Conservation (phyloP, 2,888 invertebrate species). For the Parascotia fuliginaria region DNA sequence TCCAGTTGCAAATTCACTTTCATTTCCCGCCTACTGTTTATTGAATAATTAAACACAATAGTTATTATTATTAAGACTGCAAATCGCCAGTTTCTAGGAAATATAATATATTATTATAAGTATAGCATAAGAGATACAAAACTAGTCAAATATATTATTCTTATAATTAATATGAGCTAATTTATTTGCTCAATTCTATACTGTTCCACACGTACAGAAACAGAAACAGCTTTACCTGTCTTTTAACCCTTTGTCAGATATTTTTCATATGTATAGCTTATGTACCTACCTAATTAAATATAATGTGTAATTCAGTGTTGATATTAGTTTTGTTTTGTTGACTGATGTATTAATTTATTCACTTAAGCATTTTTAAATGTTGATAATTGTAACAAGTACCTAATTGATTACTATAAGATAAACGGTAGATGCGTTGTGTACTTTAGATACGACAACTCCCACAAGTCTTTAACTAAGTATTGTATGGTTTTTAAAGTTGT, state of each 20-base stretch:
- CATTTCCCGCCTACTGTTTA: slow-evolving; percentile 40
- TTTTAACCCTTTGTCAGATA: slow-evolving; percentile 8
- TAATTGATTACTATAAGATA: slow-evolving; percentile 20
- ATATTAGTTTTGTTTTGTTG: slow-evolving; percentile 28
- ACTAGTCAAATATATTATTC: slow-evolving; percentile 80
- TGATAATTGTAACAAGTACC: slow-evolving; percentile 15
- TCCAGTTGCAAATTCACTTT: slow-evolving; percentile 30
- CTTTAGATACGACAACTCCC: slow-evolving; percentile 18
- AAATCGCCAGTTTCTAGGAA: slow-evolving; percentile 78
- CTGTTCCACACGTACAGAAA: slow-evolving; percentile 41
- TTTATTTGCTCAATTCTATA: slow-evolving; percentile 65
- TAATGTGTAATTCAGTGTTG: slow-evolving; percentile 24
- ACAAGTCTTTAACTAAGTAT: slow-evolving; percentile 23
- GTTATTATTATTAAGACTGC: slow-evolving; percentile 75
- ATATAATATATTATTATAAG: slow-evolving; percentile 65
- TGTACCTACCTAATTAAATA: slow-evolving; percentile 24
- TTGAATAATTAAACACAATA: slow-evolving; percentile 47
- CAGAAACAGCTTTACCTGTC: slow-evolving; percentile 39
- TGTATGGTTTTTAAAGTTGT: slow-evolving; percentile 42
- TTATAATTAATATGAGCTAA: slow-evolving; percentile 66
- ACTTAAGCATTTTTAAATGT: slow-evolving; percentile 19
- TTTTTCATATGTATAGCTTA: background rate
- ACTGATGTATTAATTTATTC: slow-evolving; percentile 39
- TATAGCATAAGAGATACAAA: slow-evolving; percentile 70
- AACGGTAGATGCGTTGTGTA: slow-evolving; percentile 8